Base-by-base conservation (phyloP, 2,113 vertebrate genomes). In the Lonchura striata region DNA sequence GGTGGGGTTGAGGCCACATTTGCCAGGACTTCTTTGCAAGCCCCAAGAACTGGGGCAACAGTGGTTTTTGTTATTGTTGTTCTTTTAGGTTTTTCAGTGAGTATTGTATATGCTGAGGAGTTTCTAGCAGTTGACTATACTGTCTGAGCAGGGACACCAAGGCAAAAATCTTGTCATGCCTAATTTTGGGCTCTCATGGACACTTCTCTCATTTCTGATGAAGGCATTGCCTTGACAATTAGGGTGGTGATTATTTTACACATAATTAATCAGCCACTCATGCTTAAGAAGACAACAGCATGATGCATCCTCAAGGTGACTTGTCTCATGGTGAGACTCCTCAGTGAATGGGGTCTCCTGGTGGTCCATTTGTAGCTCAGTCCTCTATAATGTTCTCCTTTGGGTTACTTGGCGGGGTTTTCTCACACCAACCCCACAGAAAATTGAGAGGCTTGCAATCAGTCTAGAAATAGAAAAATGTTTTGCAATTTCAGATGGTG, bases 281-380 rank as follows among this genome's bases (percentile, higher is more conserved):
- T 1, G 1, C 23, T 90, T 0, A 0, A 57, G 74, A 70, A 82
- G 30, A 46, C 8, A 74, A 66, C 13, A 69, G 28, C 24, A 42
- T 7, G 54, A 42, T 13, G 33, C 0, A 0, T 66, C 15, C 42
- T 54, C 5, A 10, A 10, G 16, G 16, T 35, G 8, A 59, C 25
- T 35, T 54, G 33, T 85, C 33, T 90, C 23, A 39, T 70, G 37
- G 18, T 77, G 64, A 75, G 39, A 23, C 5, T 50, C 28, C 33
- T 81, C 22, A 57, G 1, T 52, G 31, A 74, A 70, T 69, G 9
- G 17, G 10, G 3, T 46, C 17, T 84, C n/a, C 25, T 61, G 16
- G 27, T 65, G 33, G 49, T 74, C n/a, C n/a, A 17, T 35, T 50
- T 90, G 25, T 39, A 87, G 19, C n/a, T 56, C 27, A 71, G 24